Conservation (phyloP, 2,113 vertebrate genomes). For the Cinclus mexicanus region DNA sequence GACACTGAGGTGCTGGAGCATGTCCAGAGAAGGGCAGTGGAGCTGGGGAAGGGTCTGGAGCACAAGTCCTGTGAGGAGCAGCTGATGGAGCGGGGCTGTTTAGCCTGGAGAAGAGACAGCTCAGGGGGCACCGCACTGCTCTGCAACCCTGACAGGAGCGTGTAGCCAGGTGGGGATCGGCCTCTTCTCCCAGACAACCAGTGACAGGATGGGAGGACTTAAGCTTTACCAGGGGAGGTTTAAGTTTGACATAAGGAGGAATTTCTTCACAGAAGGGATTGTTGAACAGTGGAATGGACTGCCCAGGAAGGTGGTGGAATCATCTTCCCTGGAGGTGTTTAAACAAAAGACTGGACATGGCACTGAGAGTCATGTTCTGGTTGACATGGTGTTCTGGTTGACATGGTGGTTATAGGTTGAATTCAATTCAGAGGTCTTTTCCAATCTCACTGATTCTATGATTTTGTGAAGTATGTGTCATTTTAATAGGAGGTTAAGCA, state of each 20-base stretch:
- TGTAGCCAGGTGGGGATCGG: fast-evolving
- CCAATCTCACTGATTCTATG: not conserved
- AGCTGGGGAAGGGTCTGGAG: not conserved
- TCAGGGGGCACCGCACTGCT: not conserved
- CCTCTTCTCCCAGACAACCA: not conserved
- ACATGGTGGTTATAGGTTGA: not conserved
- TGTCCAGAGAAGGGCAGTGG: fast-evolving
- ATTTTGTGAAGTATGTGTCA: not conserved
- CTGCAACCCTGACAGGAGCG: not conserved
- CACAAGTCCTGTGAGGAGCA: not conserved
- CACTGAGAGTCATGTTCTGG: not conserved
- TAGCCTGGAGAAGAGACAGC: not conserved
- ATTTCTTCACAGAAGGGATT: not conserved
- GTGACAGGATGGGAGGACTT: not conserved
- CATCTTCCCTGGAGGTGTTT: not conserved
- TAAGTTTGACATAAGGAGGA: not conserved
- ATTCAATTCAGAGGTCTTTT: not conserved
- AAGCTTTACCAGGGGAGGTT: not conserved
- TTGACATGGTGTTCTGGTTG: not conserved
- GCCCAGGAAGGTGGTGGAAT: not conserved
- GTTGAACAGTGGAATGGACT: not conserved
- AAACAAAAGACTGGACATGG: not conserved
- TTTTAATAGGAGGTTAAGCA: not conserved
- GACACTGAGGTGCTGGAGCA: fast-evolving
- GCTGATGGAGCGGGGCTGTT: not conserved